Percentiles rank a stretch among this genome's conserved stretches.
phyloP scores from a whole-genome alignment of 2,113 vertebrate genomes.

The Nothobranchius kuhntae region DNA sequence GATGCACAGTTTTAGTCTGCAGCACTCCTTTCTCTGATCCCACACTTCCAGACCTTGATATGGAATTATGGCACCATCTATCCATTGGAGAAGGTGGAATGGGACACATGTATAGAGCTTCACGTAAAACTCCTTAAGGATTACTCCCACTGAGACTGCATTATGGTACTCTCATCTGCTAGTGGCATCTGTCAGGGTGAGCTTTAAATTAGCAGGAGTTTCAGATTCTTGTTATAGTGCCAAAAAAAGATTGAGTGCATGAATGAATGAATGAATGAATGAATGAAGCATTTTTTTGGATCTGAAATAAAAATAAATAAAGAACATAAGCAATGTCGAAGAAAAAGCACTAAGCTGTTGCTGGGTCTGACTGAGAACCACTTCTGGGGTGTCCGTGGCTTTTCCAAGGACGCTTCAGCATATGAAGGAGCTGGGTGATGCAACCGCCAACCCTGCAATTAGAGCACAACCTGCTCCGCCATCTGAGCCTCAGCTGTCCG shows the following conservation, averaged over 20 bases:
- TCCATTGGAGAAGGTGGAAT: conserved; percentile 26
- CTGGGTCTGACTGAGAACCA: not conserved
- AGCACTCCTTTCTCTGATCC: conserved; percentile 48
- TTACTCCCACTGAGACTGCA: too few species aligned
- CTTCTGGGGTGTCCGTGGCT: not conserved
- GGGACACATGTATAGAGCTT: too few species aligned
- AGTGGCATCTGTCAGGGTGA: conserved; percentile 27
- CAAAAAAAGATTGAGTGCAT: conserved; percentile 2
- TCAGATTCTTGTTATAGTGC: not conserved
- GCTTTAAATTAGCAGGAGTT: too few species aligned
- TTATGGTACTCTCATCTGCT: conserved; percentile 15
- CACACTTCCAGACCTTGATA: conserved; percentile 32
- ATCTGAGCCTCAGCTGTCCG: conserved; percentile 9
- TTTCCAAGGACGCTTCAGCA: conserved; percentile 11
- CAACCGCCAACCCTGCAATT: conserved; percentile 2
- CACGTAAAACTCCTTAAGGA: too few species aligned
- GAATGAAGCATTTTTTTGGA: not conserved
- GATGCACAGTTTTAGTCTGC: conserved; percentile 37
- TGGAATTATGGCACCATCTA: conserved; percentile 28
- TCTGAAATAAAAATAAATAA: not conserved
- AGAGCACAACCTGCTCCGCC: conserved; percentile 16
- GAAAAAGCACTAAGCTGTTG: not conserved
- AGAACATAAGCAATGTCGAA: not conserved
- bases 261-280: too few species aligned
- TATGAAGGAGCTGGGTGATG: conserved; percentile 2